Percentiles rank a stretch among this genome's conserved stretches.
These are phyloP conservation scores for Drosophila nikananu DNA, from an alignment of 1,140 invertebrate genomes.

Conservation along the genomic window DNA sequence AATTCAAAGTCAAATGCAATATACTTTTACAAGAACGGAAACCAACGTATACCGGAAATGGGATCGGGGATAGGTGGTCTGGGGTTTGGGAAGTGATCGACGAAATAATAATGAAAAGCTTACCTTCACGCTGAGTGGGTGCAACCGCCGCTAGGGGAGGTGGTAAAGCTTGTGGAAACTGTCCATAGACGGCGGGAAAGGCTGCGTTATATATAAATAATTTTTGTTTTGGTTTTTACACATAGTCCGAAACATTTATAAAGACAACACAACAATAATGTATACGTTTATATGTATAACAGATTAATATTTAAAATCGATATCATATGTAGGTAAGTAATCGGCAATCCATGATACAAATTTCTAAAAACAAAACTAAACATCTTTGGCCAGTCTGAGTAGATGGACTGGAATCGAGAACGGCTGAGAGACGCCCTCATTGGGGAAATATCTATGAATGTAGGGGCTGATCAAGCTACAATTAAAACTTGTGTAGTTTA, in stretches of 20 bases:
- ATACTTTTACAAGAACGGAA: slow-evolving; percentile 48
- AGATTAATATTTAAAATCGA: slow-evolving; percentile 42
- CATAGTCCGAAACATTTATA: slow-evolving; percentile 85
- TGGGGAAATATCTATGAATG: slow-evolving; percentile 19
- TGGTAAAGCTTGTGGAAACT: slow-evolving; percentile 97
- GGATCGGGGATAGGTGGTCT: background rate
- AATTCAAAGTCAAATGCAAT: slow-evolving; percentile 56
- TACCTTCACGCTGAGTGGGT: slow-evolving; percentile 97
- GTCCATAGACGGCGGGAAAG: slow-evolving; percentile 97
- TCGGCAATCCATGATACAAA: slow-evolving; percentile 32
- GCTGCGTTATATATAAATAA: slow-evolving; percentile 93
- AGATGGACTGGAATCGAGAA: slow-evolving; percentile 17
- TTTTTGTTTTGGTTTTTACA: slow-evolving; percentile 85
- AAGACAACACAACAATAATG: slow-evolving; percentile 84
- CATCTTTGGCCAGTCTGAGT: slow-evolving; percentile 21
- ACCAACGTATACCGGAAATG: slow-evolving; percentile 22
- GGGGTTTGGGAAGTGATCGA: slow-evolving; percentile 41
- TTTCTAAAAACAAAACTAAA: slow-evolving; percentile 33
- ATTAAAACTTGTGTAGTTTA: slow-evolving; percentile 27
- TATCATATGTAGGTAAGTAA: slow-evolving; percentile 46
- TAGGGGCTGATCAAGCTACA: slow-evolving; percentile 21
- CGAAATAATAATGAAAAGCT: slow-evolving; percentile 86
- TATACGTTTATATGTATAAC: slow-evolving; percentile 60
- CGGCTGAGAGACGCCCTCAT: slow-evolving; percentile 2
- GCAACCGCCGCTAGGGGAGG: slow-evolving; percentile 96